These are phyloP conservation scores for Austrofundulus limnaeus DNA, from an alignment of 2,113 vertebrate genomes.

Conservation along the genomic window DNA sequence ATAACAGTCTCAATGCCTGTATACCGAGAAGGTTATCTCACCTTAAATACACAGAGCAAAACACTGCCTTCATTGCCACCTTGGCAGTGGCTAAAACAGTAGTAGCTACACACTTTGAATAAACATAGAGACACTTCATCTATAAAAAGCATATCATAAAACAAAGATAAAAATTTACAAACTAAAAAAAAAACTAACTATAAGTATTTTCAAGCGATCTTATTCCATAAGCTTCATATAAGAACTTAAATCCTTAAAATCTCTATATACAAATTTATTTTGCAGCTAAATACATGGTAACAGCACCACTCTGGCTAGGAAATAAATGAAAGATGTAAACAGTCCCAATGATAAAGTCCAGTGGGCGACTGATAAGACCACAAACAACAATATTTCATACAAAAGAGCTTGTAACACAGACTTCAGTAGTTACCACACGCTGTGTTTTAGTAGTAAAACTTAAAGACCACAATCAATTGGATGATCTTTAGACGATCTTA, in stretches of 20 bases:
- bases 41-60: constrained; percentile 72
- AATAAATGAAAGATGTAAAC: constrained; percentile 78
- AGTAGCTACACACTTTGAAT: constrained; percentile 74
- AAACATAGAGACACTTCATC: constrained; percentile 75
- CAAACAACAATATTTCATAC: constrained; percentile 74
- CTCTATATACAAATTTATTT: constrained; percentile 79
- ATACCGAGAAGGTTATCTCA: constrained; percentile 64
- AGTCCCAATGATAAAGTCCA: constrained; percentile 76
- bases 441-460: constrained; percentile 76
- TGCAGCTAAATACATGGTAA: constrained; percentile 78
- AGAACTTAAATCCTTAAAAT: constrained; percentile 75
- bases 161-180: constrained; percentile 73
- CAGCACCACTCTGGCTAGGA: constrained; percentile 78
- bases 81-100: constrained; percentile 65
- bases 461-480: constrained; percentile 55
- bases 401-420: constrained; percentile 76
- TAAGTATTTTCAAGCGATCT: constrained; percentile 75
- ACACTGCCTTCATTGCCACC: constrained; percentile 71
- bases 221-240: constrained; percentile 76
- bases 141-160: constrained; percentile 76
- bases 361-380: constrained; percentile 76
- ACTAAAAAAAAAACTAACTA: constrained; percentile 63
- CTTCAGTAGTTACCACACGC: constrained; percentile 77
- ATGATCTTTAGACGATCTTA: constrained; percentile 55
- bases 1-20: constrained; percentile 71